Percentiles rank a stretch among this genome's conserved stretches.
phyloP scores from a whole-genome alignment of 2,888 invertebrate species.

The Mechanitis mazaeus region DNA sequence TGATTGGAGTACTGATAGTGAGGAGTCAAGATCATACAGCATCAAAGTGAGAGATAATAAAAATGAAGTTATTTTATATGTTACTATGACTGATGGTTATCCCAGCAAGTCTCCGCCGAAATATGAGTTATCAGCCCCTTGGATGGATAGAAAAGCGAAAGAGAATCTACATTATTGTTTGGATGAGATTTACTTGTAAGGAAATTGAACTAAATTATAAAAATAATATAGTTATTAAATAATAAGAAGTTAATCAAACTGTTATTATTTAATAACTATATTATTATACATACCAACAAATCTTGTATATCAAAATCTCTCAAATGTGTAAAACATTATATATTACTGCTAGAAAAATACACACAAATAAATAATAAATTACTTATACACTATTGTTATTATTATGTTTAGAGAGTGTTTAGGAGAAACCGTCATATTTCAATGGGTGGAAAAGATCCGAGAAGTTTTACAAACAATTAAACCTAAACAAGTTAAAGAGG shows the following conservation, averaged over 20 bases:
- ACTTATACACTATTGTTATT: background rate
- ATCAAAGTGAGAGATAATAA: slow-evolving; percentile 74
- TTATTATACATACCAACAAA: background rate
- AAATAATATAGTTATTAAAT: background rate
- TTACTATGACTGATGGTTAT: slow-evolving; percentile 80
- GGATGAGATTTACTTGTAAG: slow-evolving; percentile 82
- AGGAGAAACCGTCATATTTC: slow-evolving; percentile 83
- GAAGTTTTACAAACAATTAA: slow-evolving; percentile 71
- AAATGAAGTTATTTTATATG: slow-evolving; percentile 75
- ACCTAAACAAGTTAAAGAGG: slow-evolving; percentile 40
- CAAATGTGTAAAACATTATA: too few relatives aligned
- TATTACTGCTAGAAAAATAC: too few relatives aligned
- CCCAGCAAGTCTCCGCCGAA: slow-evolving; percentile 80
- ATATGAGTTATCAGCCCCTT: slow-evolving; percentile 84
- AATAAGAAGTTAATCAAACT: background rate
- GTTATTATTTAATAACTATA: too few relatives aligned
- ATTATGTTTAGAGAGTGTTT: slow-evolving; percentile 76
- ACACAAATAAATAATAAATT: background rate
- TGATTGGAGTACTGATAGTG: slow-evolving; percentile 80
- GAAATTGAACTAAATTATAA: slow-evolving; percentile 25
- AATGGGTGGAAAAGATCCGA: slow-evolving; percentile 85
- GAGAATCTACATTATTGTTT: slow-evolving; percentile 72
- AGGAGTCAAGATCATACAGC: slow-evolving; percentile 74
- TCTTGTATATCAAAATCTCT: too few relatives aligned
- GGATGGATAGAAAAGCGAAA: slow-evolving; percentile 79